Conservation (phyloP, 2,797 vertebrate genomes). For the Darevskia mixta region DNA sequence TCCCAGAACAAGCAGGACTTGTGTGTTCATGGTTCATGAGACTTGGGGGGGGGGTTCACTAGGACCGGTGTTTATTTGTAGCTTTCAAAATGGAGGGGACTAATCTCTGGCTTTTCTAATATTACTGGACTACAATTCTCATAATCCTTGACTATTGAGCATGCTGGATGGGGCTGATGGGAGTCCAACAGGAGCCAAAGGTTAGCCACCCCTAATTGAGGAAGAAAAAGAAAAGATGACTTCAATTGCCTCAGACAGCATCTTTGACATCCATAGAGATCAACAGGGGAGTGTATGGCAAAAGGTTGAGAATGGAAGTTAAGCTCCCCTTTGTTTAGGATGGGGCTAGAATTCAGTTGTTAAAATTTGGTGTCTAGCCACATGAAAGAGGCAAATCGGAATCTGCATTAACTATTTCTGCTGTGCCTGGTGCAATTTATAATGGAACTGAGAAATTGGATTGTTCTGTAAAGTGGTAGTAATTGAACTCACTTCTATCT, state of each 20-base stretch:
- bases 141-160: background rate
- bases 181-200: background rate
- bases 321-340: background rate
- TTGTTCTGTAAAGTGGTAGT: background rate
- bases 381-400: background rate
- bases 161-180: background rate
- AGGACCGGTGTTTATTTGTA: background rate
- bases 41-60: background rate
- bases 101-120: background rate
- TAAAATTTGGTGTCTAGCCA: background rate
- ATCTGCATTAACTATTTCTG: background rate
- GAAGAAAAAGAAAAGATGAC: background rate
- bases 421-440: background rate
- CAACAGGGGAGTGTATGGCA: background rate
- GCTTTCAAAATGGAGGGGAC: background rate
- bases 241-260: background rate
- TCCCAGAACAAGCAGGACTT: background rate
- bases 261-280: background rate
- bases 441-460: background rate
- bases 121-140: background rate
- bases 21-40: background rate
- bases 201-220: background rate
- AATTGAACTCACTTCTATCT: background rate
- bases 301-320: background rate
- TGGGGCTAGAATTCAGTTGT: background rate